phyloP scores from a whole-genome alignment of 2,888 invertebrate genomes.

The Clusia tigrina region DNA sequence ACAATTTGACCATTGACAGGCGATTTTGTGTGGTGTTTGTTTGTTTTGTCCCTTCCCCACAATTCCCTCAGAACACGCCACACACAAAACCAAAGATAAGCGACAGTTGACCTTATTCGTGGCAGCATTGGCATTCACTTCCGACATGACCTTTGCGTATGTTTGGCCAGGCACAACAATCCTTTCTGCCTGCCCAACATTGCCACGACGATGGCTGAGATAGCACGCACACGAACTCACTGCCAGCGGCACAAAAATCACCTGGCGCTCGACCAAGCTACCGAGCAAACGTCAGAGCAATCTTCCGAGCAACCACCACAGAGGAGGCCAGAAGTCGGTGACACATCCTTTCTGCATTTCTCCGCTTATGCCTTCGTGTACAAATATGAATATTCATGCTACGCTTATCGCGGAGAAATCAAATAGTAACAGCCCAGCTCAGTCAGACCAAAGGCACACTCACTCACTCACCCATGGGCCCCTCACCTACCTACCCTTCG shows the following conservation, averaged over 20 bases:
- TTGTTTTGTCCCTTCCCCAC: too few relatives aligned
- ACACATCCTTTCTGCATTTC: background rate
- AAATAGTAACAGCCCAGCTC: background rate
- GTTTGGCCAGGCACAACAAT: background rate
- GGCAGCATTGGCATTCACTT: background rate
- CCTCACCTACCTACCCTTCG: background rate
- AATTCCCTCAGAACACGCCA: too few relatives aligned
- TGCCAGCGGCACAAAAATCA: too few relatives aligned
- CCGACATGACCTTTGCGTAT: background rate
- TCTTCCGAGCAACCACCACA: background rate
- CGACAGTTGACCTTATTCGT: background rate
- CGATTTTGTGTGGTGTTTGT: too few relatives aligned
- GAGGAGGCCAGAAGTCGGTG: too few relatives aligned
- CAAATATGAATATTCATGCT: constrained; percentile 2
- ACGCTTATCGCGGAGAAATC: background rate
- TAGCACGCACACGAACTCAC: too few relatives aligned
- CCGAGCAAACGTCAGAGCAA: background rate
- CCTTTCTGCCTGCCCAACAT: constrained; percentile 1
- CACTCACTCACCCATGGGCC: background rate
- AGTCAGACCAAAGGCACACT: background rate
- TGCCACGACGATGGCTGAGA: background rate
- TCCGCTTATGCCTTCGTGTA: background rate
- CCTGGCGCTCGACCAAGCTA: too few relatives aligned
- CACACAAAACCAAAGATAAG: too few relatives aligned
- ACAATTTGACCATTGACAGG: background rate